These are phyloP conservation scores for Girardinus metallicus DNA, from an alignment of 2,797 vertebrate genomes.

Conservation along the genomic window DNA sequence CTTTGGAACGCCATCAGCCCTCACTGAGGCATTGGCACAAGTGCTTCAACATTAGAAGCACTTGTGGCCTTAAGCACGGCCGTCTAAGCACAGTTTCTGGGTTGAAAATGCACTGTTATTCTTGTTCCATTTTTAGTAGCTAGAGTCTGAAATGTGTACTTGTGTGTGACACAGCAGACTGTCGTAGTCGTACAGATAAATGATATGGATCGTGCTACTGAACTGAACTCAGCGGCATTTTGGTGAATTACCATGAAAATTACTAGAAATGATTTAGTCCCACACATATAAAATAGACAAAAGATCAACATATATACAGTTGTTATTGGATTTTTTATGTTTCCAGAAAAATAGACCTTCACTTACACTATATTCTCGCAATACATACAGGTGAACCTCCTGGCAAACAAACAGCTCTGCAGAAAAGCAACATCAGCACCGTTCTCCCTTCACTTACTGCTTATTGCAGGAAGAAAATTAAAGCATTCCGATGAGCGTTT, in stretches of 20 bases:
- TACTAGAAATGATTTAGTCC: constrained; percentile 4
- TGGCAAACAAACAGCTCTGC: constrained; percentile 20
- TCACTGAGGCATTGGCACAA: not conserved
- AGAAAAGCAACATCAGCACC: constrained; percentile 4
- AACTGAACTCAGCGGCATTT: not conserved
- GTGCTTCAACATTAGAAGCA: not conserved
- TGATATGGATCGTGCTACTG: not conserved
- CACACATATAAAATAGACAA: not conserved
- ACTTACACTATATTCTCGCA: constrained; percentile 13
- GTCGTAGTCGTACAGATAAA: constrained; percentile 4
- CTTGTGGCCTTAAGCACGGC: not conserved
- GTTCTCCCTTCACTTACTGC: constrained; percentile 17
- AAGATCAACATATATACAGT: constrained; percentile 2
- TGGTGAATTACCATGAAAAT: not conserved
- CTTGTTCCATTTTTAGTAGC: not conserved
- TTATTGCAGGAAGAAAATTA: constrained; percentile 39
- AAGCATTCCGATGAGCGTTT: constrained; percentile 28
- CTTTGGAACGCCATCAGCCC: not conserved
- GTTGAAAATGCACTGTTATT: not conserved
- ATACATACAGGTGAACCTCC: constrained; percentile 23
- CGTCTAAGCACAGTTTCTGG: not conserved
- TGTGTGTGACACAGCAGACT: not conserved
- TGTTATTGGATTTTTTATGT: not conserved
- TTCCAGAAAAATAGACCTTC: not conserved
- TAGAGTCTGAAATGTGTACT: constrained; percentile 6